These are phyloP conservation scores for Halcyon chelicuti DNA, from an alignment of 2,797 vertebrate genomes.

Conservation along the genomic window DNA sequence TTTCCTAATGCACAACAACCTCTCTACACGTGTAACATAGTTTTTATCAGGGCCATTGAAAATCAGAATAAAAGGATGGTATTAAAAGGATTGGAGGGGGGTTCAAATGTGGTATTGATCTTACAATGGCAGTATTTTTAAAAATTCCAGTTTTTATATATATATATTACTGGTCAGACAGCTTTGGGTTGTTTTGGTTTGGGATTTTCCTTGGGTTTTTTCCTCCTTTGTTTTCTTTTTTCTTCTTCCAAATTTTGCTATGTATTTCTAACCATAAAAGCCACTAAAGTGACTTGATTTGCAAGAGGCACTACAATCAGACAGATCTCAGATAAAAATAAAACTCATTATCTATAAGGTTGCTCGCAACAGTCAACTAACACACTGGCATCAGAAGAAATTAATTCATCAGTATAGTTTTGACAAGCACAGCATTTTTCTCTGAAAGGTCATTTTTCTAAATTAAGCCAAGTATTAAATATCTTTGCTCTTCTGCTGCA, in stretches of 20 bases:
- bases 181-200: background rate
- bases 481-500: conserved; percentile 10
- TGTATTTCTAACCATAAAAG: conserved; percentile 23
- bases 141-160: background rate
- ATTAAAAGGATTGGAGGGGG: background rate
- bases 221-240: background rate
- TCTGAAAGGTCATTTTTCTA: conserved; percentile 62
- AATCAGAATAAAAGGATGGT: background rate
- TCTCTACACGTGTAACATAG: background rate
- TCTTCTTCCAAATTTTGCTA: background rate
- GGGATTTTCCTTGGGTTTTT: accelerated
- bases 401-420: conserved; percentile 59
- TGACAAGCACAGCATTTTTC: conserved; percentile 36
- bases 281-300: conserved; percentile 29
- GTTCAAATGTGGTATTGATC: background rate
- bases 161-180: background rate
- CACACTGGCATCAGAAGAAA: conserved; percentile 30
- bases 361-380: conserved; percentile 42
- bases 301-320: conserved; percentile 37
- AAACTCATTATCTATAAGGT: conserved; percentile 48
- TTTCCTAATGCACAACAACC: background rate
- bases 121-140: background rate
- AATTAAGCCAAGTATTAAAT: conserved; percentile 57
- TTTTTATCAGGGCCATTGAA: background rate
- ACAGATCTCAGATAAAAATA: conserved; percentile 53